Percentiles rank a stretch among this genome's conserved stretches.
Evolutionary conservation across 2,797 vertebrate genomes (phyloP).

Genomic region (Eptatretus atami): DNA sequence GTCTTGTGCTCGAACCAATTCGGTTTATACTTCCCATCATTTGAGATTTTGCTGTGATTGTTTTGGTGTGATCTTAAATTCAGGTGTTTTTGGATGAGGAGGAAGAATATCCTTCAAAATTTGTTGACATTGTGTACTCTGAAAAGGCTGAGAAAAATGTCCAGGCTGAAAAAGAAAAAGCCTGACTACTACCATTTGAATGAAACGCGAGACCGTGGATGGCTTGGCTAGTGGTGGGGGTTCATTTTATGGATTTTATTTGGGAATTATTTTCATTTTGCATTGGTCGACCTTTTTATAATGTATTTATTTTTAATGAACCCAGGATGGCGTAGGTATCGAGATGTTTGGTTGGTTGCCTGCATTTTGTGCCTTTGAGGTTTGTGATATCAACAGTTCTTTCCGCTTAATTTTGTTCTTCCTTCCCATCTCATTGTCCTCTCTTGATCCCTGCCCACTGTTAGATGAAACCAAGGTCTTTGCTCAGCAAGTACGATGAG

Average conservation of each 20-base stretch:
- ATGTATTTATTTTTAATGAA: no score
- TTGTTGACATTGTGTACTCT: constrained; percentile 35
- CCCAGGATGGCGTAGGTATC: no score
- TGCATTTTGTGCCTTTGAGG: no score
- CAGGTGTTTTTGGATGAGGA: constrained; percentile 35
- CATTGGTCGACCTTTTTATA: no score
- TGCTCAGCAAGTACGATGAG: constrained; percentile 58
- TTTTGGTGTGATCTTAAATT: background rate
- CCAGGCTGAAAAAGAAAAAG: constrained; percentile 46
- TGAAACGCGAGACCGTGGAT: constrained; percentile 43
- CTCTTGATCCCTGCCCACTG: background rate
- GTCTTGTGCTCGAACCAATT: no score
- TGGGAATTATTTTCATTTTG: no score
- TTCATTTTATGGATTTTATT: accelerated
- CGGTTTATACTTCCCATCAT: background rate
- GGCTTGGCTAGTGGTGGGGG: constrained; percentile 28
- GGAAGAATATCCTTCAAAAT: constrained; percentile 44
- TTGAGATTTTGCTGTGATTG: background rate
- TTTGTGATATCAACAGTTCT: no score
- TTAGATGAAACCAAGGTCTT: constrained; percentile 21
- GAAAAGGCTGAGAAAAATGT: constrained; percentile 58
- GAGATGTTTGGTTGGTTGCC: no score
- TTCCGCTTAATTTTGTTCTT: background rate
- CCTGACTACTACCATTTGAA: constrained; percentile 49
- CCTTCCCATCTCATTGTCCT: background rate